Conservation (phyloP, 2,113 vertebrate genomes). For the Phylloscopus trochilus region DNA sequence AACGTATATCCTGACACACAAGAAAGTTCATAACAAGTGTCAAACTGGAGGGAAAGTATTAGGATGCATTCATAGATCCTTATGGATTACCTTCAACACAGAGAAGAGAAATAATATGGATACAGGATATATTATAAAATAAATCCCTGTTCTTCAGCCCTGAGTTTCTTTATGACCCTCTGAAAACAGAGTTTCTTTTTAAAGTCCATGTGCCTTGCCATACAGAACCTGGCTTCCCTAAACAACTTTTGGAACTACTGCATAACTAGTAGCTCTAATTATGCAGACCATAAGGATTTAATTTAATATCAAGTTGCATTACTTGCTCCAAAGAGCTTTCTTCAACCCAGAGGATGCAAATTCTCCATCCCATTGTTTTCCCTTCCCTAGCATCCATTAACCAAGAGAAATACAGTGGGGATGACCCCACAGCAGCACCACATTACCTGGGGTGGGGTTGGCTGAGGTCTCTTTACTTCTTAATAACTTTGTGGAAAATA, state of each 20-base stretch:
- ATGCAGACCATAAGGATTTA: background rate
- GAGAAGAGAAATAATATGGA: background rate
- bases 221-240: background rate
- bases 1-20: background rate
- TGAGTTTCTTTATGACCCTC: background rate
- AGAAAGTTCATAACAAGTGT: background rate
- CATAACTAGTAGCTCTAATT: background rate
- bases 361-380: background rate
- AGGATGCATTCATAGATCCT: background rate
- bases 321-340: background rate
- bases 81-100: background rate
- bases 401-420: background rate
- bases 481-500: background rate
- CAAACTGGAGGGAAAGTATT: background rate
- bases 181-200: background rate
- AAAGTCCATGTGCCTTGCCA: background rate
- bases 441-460: background rate
- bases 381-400: background rate
- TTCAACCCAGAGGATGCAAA: constrained; percentile 8
- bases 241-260: background rate
- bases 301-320: background rate
- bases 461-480: background rate
- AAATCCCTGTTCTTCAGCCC: background rate
- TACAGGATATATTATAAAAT: background rate
- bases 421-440: background rate